phyloP scores from a whole-genome alignment of 2,113 vertebrate species.

The Castor canadensis region DNA sequence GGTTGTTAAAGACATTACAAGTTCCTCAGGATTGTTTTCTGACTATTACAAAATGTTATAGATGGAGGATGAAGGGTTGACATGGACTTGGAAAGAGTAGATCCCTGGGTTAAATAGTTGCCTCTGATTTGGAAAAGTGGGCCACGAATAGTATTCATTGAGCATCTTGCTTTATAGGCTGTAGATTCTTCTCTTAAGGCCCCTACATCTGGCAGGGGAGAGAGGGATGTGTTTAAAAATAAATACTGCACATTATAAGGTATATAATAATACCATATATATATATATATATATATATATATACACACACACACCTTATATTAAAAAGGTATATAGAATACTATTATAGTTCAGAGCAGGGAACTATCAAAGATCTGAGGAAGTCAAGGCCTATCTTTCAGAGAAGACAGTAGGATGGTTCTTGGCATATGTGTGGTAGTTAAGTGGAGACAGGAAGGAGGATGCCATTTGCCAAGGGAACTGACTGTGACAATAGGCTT shows the following conservation, averaged over 20 bases:
- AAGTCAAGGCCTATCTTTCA: not conserved
- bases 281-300: too few relatives aligned
- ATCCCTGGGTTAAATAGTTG: not conserved
- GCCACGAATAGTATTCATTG: not conserved
- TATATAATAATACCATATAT: too few relatives aligned
- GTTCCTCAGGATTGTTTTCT: slow-evolving; percentile 23
- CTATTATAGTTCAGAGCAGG: not conserved
- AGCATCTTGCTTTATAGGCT: not conserved
- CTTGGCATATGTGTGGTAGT: not conserved
- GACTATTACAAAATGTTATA: not conserved
- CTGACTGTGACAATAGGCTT: not conserved
- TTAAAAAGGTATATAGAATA: not conserved
- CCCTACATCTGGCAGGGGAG: not conserved
- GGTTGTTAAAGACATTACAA: not conserved
- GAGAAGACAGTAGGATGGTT: not conserved
- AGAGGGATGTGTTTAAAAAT: not conserved
- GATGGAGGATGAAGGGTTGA: slow-evolving; percentile 6
- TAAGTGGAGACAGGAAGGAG: not conserved
- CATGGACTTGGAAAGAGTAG: not conserved
- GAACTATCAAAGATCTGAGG: not conserved
- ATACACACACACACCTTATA: too few relatives aligned
- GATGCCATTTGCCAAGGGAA: too few relatives aligned
- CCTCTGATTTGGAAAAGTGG: not conserved
- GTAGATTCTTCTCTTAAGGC: not conserved
- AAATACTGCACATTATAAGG: not conserved